phyloP scores from a whole-genome alignment of 2,113 vertebrate genomes.

The Catharus minimus region DNA sequence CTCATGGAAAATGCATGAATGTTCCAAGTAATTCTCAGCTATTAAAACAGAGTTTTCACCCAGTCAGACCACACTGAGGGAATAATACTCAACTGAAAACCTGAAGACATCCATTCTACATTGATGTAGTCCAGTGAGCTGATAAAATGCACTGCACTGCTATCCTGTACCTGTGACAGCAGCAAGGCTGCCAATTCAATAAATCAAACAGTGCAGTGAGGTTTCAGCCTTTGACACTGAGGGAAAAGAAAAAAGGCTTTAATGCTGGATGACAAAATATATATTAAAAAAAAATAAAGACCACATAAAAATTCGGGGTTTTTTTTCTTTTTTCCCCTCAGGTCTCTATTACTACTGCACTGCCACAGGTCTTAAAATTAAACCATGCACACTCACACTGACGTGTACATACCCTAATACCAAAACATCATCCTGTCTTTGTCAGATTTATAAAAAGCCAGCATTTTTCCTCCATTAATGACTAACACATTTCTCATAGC shows the following conservation, averaged over 20 bases:
- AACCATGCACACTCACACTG: background rate
- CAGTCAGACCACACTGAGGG: conserved; percentile 13
- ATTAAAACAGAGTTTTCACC: conserved; percentile 21
- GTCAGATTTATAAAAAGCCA: background rate
- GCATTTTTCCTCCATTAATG: background rate
- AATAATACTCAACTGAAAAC: background rate
- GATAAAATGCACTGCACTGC: background rate
- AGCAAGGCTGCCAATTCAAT: background rate
- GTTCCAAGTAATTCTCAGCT: conserved; percentile 30
- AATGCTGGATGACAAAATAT: background rate
- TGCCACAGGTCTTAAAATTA: background rate
- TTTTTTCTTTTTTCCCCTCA: background rate
- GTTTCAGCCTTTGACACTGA: background rate
- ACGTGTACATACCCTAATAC: background rate
- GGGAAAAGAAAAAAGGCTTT: background rate
- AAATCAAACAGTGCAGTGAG: background rate
- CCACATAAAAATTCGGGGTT: background rate
- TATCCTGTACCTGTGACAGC: background rate
- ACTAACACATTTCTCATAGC: background rate
- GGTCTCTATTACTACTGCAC: background rate
- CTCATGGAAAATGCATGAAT: background rate
- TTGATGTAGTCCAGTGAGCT: background rate
- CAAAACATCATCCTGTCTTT: background rate
- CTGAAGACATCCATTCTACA: background rate
- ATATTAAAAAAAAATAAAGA: background rate